Conservation (phyloP, 1,140 invertebrate genomes). For the Aphaenogaster floridana region DNA sequence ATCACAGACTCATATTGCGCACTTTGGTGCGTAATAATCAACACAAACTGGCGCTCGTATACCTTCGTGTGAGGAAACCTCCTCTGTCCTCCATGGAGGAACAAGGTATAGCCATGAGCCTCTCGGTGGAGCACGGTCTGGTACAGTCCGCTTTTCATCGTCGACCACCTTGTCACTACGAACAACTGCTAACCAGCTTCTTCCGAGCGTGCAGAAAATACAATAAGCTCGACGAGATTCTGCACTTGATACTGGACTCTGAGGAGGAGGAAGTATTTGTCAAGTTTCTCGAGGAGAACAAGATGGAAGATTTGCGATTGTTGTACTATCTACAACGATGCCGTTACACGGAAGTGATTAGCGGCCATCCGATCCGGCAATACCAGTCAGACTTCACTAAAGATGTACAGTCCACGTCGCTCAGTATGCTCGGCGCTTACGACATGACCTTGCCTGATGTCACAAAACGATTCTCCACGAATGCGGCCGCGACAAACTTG, state of each 20-base stretch:
- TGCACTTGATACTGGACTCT: conserved; percentile 87
- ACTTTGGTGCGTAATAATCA: conserved; percentile 88
- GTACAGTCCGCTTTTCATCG: conserved; percentile 88
- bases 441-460: conserved; percentile 82
- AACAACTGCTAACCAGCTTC: conserved; percentile 80
- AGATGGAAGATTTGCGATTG: conserved; percentile 80
- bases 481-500: conserved; percentile 24
- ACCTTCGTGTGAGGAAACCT: conserved; percentile 86
- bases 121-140: conserved; percentile 88
- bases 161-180: conserved; percentile 84
- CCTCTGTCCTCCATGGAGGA: conserved; percentile 87
- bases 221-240: conserved; percentile 87
- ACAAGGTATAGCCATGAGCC: conserved; percentile 83
- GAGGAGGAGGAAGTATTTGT: conserved; percentile 88
- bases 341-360: conserved; percentile 85
- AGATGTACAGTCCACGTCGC: conserved; percentile 43
- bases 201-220: conserved; percentile 85
- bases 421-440: conserved; percentile 80
- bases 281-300: conserved; percentile 85
- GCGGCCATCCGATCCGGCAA: conserved; percentile 76
- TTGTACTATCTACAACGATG: conserved; percentile 85
- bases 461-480: conserved; percentile 76
- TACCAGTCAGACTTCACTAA: conserved; percentile 16
- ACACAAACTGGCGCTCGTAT: conserved; percentile 87
- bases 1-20: conserved; percentile 88